Conservation (phyloP, 1,140 invertebrate genomes). For the Panulirus ornatus region DNA sequence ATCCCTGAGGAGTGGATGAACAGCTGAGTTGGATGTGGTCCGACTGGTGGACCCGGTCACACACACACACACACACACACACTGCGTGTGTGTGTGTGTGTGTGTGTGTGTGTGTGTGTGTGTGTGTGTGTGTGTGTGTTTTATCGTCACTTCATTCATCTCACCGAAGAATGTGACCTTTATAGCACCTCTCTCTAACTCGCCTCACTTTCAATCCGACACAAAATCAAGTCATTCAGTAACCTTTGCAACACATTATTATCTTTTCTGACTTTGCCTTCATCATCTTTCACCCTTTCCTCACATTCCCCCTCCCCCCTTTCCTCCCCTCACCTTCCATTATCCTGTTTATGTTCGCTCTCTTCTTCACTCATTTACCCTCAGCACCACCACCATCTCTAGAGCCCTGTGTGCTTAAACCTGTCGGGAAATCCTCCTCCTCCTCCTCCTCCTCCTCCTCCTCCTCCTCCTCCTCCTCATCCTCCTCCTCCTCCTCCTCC, state of each 20-base stretch:
- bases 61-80: no score
- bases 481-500: no score
- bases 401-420: not conserved
- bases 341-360: not conserved
- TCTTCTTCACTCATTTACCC: not conserved
- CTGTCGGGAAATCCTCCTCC: not conserved
- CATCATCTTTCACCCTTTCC: not conserved
- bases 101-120: conserved; percentile 17
- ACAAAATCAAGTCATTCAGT: no score
- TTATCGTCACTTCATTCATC: not conserved
- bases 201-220: not conserved
- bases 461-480: no score
- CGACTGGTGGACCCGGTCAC: no score
- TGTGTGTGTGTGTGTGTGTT: conserved; percentile 12
- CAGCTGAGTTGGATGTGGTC: no score
- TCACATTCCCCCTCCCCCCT: not conserved
- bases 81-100: no score
- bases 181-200: not conserved
- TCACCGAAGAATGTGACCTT: not conserved
- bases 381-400: not conserved
- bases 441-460: not conserved
- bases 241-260: no score
- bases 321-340: not conserved
- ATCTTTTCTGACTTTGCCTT: no score
- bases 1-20: no score